Base-by-base conservation (phyloP, 2,797 vertebrate species). In the Liparis tanakae region DNA sequence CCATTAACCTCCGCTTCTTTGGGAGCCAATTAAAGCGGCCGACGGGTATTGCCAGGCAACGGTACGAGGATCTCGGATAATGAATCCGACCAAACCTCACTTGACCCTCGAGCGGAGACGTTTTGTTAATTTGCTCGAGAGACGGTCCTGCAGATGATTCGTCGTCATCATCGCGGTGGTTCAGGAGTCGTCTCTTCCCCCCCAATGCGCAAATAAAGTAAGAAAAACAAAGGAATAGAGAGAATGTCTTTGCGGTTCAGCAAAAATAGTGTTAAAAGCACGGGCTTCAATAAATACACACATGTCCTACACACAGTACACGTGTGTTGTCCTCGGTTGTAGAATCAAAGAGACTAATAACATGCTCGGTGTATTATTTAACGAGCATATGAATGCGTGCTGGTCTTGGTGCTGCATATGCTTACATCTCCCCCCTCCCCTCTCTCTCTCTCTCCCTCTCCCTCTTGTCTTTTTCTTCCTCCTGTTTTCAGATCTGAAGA, bases 401-500 rank as follows among this genome's bases (percentile, higher is more conserved):
- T 48, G n/a, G 12, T 51, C 43, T 6, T 53, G 3, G 15, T 57
- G 22, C 6, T 10, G 4, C 5, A 1, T 7, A 14, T 46, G 5
- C 39, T 69, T 10, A 51, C 3, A 6, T 33, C 10, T 63, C 20
- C 6, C 3, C 3, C 20, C 33, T 6, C 50, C 18, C 13, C 7
- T 54, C n/a, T 12, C n/a, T 33, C 8, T 55, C 18, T 17, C 7
- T 54, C n/a, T 12, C n/a, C 20, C 50, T 22, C 50, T 36, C 30
- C 18, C 50, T 13, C 50, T 6, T 8, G 22, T 33, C 20, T 34
- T 0, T 20, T 3, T 63, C 10, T 61, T 13, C 36, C 1, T 78
- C 3, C 81, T 78, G 53, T 74, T 44, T 89, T 71, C 94, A 99
- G 97, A 99, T 93, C 94, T 99, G 92, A 99, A 99, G 94, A 94